Conservation (phyloP, 2,888 invertebrate genomes). For the Microplitis manilae region DNA sequence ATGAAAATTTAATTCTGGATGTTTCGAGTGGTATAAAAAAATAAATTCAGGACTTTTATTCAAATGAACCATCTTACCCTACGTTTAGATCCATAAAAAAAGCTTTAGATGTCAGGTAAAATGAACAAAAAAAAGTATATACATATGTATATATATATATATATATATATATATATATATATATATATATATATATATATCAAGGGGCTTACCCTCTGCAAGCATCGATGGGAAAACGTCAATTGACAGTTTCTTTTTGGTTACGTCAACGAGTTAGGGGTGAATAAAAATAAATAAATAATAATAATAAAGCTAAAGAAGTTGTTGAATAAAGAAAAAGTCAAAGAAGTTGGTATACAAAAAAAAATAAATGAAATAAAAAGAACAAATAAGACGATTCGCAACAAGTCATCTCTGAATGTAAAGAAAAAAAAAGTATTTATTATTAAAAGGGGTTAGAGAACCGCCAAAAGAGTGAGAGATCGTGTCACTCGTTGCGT, state of each 20-base stretch:
- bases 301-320: background rate
- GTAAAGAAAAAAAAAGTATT: background rate
- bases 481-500: slow-evolving; percentile 52
- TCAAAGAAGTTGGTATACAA: background rate
- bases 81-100: background rate
- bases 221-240: slow-evolving; percentile 11
- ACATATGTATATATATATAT: background rate
- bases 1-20: no score
- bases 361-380: background rate
- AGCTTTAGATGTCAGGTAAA: background rate
- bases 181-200: background rate
- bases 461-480: slow-evolving; percentile 1
- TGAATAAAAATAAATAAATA: background rate
- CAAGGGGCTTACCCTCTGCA: background rate
- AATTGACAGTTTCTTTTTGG: slow-evolving; percentile 10
- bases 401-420: slow-evolving; percentile 13
- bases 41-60: no score
- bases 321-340: background rate
- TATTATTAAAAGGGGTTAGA: background rate
- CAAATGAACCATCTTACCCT: no score
- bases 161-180: background rate
- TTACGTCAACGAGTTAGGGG: slow-evolving; percentile 19
- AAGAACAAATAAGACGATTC: slow-evolving; percentile 15
- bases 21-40: no score
- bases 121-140: background rate